Percentiles rank a stretch among this genome's conserved stretches.
Evolutionary conservation across 2,797 vertebrate species (phyloP).

Genomic region (Macrochelys suwanniensis): DNA sequence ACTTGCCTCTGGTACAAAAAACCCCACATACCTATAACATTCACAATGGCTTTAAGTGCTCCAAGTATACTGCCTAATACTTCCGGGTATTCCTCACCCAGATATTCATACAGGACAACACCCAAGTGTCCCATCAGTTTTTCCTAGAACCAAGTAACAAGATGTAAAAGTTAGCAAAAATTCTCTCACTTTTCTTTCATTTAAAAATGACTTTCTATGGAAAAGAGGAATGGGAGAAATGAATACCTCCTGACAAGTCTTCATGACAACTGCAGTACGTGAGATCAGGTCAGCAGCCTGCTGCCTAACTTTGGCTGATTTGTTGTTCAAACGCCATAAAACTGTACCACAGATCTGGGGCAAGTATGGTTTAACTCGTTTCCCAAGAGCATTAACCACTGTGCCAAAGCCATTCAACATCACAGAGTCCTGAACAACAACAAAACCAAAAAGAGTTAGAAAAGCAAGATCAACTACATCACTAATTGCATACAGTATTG

Average conservation of each 20-base stretch:
- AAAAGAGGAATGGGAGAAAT: background rate
- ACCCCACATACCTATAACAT: slow-evolving; percentile 91
- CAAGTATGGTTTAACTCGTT: slow-evolving; percentile 98
- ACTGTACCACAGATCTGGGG: slow-evolving; percentile 99
- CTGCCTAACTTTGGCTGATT: slow-evolving; percentile 98
- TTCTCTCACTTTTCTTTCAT: background rate
- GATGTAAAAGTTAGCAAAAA: background rate
- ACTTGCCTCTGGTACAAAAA: background rate
- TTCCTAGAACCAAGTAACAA: slow-evolving; percentile 85
- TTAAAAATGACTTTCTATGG: background rate
- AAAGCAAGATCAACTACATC: background rate
- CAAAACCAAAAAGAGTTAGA: background rate
- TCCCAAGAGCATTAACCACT: slow-evolving; percentile 98
- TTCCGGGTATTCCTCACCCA: slow-evolving; percentile 99
- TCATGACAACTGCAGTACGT: slow-evolving; percentile 98
- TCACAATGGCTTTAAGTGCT: slow-evolving; percentile 98
- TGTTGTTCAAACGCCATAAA: slow-evolving; percentile 99
- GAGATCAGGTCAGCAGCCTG: slow-evolving; percentile 99
- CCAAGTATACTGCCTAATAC: slow-evolving; percentile 98
- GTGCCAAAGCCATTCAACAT: slow-evolving; percentile 99
- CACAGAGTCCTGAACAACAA: slow-evolving; percentile 92
- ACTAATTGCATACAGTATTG: background rate
- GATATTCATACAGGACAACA: slow-evolving; percentile 98
- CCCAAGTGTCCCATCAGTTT: slow-evolving; percentile 99
- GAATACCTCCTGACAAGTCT: slow-evolving; percentile 97